phyloP scores from a whole-genome alignment of 1,140 invertebrate species.

The Himalopsyche phryganea region DNA sequence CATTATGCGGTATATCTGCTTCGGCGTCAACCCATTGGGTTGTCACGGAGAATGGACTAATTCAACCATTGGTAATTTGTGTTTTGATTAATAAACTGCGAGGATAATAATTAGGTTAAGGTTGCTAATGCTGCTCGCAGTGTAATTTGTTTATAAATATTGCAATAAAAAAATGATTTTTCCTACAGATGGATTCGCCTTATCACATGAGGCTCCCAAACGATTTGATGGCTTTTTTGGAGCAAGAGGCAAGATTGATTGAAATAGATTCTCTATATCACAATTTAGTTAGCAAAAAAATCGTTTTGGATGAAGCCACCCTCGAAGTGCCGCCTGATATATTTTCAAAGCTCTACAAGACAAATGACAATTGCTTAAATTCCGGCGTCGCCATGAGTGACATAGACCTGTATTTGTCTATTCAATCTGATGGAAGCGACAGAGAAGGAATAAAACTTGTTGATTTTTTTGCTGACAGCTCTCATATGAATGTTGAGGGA shows the following conservation, averaged over 20 bases:
- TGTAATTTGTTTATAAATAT: slow-evolving; percentile 6
- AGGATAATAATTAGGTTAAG: slow-evolving; percentile 14
- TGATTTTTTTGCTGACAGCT: slow-evolving; percentile 32
- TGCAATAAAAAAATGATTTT: slow-evolving; percentile 18
- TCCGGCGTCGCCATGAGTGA: slow-evolving; percentile 60
- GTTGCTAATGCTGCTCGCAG: not conserved
- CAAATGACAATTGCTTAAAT: slow-evolving; percentile 65
- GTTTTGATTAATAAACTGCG: not conserved
- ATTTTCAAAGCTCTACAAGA: slow-evolving; percentile 59
- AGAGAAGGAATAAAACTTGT: slow-evolving; percentile 42
- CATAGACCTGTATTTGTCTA: slow-evolving; percentile 69
- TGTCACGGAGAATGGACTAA: slow-evolving; percentile 21
- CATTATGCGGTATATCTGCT: slow-evolving; percentile 10
- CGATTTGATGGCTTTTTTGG: slow-evolving; percentile 75
- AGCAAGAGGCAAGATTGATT: slow-evolving; percentile 71
- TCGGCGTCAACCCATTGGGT: slow-evolving; percentile 16
- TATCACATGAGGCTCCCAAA: slow-evolving; percentile 75
- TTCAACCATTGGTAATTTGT: slow-evolving; percentile 17
- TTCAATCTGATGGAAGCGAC: slow-evolving; percentile 55
- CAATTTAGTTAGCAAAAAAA: slow-evolving; percentile 62
- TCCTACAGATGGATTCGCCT: slow-evolving; percentile 65
- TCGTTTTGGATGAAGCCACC: slow-evolving; percentile 63
- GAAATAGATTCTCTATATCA: slow-evolving; percentile 63
- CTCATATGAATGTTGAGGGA: slow-evolving; percentile 30
- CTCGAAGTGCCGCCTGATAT: slow-evolving; percentile 61